Percentiles rank a stretch among this genome's conserved stretches.
Evolutionary conservation across 2,888 invertebrate genomes (phyloP).

Genomic region (Pterobdella sp.): DNA sequence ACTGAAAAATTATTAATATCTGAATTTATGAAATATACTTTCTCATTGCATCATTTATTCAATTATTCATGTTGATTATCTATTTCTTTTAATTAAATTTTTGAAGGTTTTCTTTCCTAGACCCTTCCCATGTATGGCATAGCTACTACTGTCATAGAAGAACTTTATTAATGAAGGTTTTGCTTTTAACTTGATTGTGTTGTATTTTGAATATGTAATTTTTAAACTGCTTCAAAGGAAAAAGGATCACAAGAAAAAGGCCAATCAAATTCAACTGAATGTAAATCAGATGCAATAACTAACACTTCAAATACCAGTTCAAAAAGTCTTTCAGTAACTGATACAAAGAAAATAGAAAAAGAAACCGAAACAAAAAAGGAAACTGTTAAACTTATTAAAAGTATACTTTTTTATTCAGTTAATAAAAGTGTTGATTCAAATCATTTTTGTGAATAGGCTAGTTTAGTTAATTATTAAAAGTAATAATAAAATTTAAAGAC

Average conservation of each 20-base stretch:
- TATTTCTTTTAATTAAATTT: too few species aligned
- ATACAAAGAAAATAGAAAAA: neutral
- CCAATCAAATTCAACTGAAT: neutral
- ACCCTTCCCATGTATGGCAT: conserved; percentile 68
- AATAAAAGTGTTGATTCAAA: too few species aligned
- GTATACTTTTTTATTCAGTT: neutral
- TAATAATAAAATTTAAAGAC: too few species aligned
- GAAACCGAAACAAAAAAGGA: neutral
- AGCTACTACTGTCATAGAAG: conserved; percentile 69
- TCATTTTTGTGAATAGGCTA: too few species aligned
- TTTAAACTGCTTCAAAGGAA: neutral
- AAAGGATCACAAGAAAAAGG: neutral
- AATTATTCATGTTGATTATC: too few species aligned
- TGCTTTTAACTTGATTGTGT: neutral
- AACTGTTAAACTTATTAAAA: neutral
- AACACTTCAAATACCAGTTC: neutral
- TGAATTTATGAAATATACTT: too few species aligned
- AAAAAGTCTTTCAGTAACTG: neutral
- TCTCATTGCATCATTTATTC: too few species aligned
- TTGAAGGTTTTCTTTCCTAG: conserved; percentile 62
- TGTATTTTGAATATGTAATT: neutral
- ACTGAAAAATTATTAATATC: too few species aligned
- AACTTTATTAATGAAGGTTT: conserved; percentile 20
- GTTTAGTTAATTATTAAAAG: too few species aligned
- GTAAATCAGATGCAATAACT: neutral